Conservation (phyloP, 2,888 invertebrate genomes). For the Lagria hirta region DNA sequence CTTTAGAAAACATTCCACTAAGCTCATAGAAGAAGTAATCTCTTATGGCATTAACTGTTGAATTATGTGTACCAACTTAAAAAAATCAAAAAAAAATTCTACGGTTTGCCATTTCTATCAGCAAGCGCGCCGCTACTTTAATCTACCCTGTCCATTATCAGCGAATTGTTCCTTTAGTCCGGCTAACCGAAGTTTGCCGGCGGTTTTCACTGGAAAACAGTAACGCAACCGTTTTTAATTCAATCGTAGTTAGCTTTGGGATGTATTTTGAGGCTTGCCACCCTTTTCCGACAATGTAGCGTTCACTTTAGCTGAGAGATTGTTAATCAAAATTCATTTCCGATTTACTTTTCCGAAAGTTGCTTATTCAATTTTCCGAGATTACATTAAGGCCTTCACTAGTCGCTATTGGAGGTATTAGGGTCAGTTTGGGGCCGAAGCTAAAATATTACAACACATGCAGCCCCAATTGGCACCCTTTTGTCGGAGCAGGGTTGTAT, state of each 20-base stretch:
- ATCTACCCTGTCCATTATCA: conserved; percentile 18
- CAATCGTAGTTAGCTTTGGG: conserved; percentile 12
- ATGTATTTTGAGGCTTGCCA: conserved; percentile 13
- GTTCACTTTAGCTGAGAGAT: conserved; percentile 16
- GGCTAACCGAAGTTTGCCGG: conserved; percentile 6
- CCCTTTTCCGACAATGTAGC: conserved; percentile 12
- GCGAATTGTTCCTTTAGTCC: conserved; percentile 17
- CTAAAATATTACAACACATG: conserved; percentile 9
- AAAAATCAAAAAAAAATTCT: conserved; percentile 6
- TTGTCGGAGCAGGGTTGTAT: conserved; percentile 9
- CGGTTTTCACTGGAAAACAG: conserved; percentile 13
- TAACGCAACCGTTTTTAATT: conserved; percentile 21
- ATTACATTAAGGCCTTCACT: conserved; percentile 23
- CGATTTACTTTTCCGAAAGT: conserved; percentile 30
- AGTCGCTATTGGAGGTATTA: too few relatives aligned
- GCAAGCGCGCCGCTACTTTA: conserved; percentile 6
- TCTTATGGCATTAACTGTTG: conserved; percentile 3
- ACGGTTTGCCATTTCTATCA: conserved; percentile 1
- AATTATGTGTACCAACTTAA: conserved; percentile 1
- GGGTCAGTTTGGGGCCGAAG: conserved; percentile 15
- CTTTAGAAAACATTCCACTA: conserved; percentile 3
- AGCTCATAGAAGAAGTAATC: conserved; percentile 1
- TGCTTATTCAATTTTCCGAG: conserved; percentile 24
- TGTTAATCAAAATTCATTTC: conserved; percentile 32
- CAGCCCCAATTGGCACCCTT: conserved; percentile 11